Conservation (phyloP, 2,797 vertebrate species). For the Podarcis siculus region DNA sequence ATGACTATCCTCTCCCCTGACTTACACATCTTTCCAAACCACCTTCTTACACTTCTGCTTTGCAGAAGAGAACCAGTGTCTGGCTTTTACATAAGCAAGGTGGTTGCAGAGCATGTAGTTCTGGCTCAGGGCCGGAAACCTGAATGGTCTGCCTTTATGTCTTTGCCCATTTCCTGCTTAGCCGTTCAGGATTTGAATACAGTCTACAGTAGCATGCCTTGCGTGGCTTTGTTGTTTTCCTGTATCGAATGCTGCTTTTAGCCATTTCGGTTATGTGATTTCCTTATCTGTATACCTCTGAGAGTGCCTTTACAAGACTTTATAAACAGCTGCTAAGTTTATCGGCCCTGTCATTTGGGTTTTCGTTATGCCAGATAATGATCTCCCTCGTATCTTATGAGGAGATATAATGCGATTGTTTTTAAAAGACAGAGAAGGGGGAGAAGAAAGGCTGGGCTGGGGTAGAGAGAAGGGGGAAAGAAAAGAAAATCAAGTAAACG, state of each 20-base stretch:
- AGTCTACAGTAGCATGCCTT: slow-evolving; percentile 57
- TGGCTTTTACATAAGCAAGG: too few relatives aligned
- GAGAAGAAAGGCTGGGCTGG: not conserved
- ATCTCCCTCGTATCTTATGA: slow-evolving; percentile 73
- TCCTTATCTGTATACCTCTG: slow-evolving; percentile 76
- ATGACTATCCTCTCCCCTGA: not conserved
- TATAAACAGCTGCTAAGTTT: slow-evolving; percentile 75
- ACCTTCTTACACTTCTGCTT: not conserved
- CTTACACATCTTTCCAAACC: not conserved
- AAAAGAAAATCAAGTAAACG: slow-evolving; percentile 56
- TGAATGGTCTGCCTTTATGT: not conserved
- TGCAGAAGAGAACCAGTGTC: not conserved
- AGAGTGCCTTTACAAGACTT: slow-evolving; percentile 76
- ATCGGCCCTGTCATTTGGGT: slow-evolving; percentile 78
- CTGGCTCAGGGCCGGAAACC: too few relatives aligned
- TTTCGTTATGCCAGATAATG: slow-evolving; percentile 74
- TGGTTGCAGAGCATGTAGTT: not conserved
- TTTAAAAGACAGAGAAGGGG: slow-evolving; percentile 49
- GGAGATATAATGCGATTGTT: slow-evolving; percentile 70
- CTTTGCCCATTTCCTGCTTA: not conserved
- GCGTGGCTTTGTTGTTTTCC: slow-evolving; percentile 65
- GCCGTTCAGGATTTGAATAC: slow-evolving; percentile 45
- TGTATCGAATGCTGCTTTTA: slow-evolving; percentile 66
- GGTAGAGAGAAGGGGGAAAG: slow-evolving; percentile 38
- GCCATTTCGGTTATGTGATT: slow-evolving; percentile 74